phyloP scores from a whole-genome alignment of 2,888 invertebrate genomes.

The Candidula unifasciata region DNA sequence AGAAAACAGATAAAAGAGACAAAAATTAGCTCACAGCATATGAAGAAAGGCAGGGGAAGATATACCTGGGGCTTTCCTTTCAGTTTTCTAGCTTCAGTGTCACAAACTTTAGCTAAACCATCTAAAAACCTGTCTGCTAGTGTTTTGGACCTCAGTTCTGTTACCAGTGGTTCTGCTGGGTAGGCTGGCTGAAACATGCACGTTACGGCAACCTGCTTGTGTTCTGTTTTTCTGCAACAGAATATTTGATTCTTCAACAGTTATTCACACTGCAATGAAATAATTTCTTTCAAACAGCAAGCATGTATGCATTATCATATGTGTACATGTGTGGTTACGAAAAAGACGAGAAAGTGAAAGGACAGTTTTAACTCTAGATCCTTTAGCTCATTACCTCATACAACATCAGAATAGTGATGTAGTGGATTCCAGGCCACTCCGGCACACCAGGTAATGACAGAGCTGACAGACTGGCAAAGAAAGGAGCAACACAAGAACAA shows the following conservation, averaged over 20 bases:
- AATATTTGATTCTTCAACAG: background rate
- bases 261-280: too few relatives aligned
- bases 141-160: slow-evolving; percentile 86
- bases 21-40: background rate
- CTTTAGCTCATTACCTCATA: too few relatives aligned
- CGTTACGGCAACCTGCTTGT: slow-evolving; percentile 83
- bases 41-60: background rate
- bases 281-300: too few relatives aligned
- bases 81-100: slow-evolving; percentile 81
- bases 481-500: too few relatives aligned
- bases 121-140: slow-evolving; percentile 83
- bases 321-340: too few relatives aligned
- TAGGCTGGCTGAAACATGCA: slow-evolving; percentile 84
- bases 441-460: too few relatives aligned
- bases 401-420: too few relatives aligned
- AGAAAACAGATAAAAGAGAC: background rate
- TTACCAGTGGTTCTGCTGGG: slow-evolving; percentile 81
- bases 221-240: slow-evolving; percentile 80
- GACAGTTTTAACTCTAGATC: too few relatives aligned
- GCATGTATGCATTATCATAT: too few relatives aligned
- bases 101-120: slow-evolving; percentile 82
- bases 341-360: too few relatives aligned
- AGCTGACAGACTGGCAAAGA: too few relatives aligned
- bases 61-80: slow-evolving; percentile 80
- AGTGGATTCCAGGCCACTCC: too few relatives aligned